phyloP scores from a whole-genome alignment of 2,113 vertebrate species.

The rabbit (Oryctolagus cuniculus) region mOryCun1.1 NC_091447.1:18206001-18206500 shows the following conservation, averaged over 20 bases:
- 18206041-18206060: neutral
- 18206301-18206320: neutral
- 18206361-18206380: neutral
- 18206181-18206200: too few relatives aligned
- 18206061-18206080: neutral
- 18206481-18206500: neutral
- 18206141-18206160: too few relatives aligned
- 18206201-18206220: too few relatives aligned
- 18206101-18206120: neutral
- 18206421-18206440: neutral
- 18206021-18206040: neutral
- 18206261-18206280: neutral
- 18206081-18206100: neutral
- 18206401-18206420: too few relatives aligned
- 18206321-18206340: too few relatives aligned
- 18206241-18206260: neutral
- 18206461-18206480: too few relatives aligned
- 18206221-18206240: neutral
- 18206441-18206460: too few relatives aligned
- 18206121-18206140: too few relatives aligned
- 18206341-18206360: too few relatives aligned
- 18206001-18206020: neutral
- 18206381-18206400: neutral
- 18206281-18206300: neutral
- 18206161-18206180: neutral